A percentile compares a stretch with the other conserved stretches of the same genome.
phyloP scores from a whole-genome alignment of 2,888 invertebrate genomes.

The Cancer borealis region DNA sequence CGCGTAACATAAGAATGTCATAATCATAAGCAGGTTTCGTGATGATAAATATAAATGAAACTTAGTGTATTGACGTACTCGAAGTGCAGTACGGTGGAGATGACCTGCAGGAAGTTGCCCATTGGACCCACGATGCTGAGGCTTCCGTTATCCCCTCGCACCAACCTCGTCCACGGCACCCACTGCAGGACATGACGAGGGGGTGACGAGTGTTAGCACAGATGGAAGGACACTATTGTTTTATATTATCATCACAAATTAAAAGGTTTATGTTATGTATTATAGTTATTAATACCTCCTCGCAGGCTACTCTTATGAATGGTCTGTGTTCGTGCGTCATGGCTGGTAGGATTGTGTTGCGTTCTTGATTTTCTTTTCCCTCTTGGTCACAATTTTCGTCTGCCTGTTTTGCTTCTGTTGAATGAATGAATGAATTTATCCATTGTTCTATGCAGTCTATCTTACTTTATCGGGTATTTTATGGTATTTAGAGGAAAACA shows the following conservation, averaged over 20 bases:
- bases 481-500: no score
- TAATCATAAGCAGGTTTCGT: background rate
- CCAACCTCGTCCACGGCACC: slow-evolving; percentile 27
- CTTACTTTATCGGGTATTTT: no score
- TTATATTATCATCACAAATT: background rate
- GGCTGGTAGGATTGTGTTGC: background rate
- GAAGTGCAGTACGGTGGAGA: slow-evolving; percentile 4
- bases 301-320: background rate
- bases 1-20: no score
- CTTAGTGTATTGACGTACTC: background rate
- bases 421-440: background rate
- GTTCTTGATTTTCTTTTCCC: background rate
- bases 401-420: background rate
- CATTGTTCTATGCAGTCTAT: background rate
- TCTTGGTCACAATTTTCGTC: background rate
- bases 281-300: background rate
- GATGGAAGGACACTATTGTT: background rate
- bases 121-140: slow-evolving; percentile 12
- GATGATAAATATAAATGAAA: background rate
- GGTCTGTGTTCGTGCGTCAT: background rate
- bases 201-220: background rate
- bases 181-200: background rate
- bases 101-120: background rate
- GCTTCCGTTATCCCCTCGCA: background rate
- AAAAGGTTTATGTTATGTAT: no score